Conservation (phyloP, 1,140 invertebrate species). For the Eupristina koningsbergeri region DNA sequence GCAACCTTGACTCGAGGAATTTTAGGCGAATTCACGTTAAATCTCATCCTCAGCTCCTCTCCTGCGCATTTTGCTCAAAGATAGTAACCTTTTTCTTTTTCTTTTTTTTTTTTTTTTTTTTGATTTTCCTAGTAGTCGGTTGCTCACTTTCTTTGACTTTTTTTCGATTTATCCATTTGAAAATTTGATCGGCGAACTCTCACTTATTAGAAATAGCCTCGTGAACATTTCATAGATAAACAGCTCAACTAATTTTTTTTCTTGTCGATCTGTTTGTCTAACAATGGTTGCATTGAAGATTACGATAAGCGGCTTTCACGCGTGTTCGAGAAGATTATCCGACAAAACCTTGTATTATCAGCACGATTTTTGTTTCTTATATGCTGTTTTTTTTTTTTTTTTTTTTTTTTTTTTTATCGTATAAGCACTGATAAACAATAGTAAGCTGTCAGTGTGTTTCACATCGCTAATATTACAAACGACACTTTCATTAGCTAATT, state of each 20-base stretch:
- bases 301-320: not conserved
- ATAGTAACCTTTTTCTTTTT: too few relatives aligned
- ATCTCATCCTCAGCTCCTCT: too few relatives aligned
- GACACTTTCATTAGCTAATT: too few relatives aligned
- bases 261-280: not conserved
- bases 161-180: too few relatives aligned
- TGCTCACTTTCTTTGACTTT: too few relatives aligned
- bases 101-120: too few relatives aligned
- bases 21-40: not conserved
- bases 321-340: not conserved
- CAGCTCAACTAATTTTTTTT: not conserved
- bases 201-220: not conserved
- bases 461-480: too few relatives aligned
- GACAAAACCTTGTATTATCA: not conserved
- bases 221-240: not conserved
- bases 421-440: too few relatives aligned
- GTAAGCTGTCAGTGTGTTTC: too few relatives aligned
- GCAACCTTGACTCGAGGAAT: conserved; percentile 11
- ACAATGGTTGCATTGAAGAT: not conserved
- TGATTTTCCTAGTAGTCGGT: too few relatives aligned
- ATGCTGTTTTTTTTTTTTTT: not conserved
- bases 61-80: too few relatives aligned
- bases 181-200: not conserved
- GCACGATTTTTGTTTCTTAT: not conserved
- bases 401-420: too few relatives aligned